Conservation (phyloP, 2,888 invertebrate species). For the Lycophotia porphyrea region DNA sequence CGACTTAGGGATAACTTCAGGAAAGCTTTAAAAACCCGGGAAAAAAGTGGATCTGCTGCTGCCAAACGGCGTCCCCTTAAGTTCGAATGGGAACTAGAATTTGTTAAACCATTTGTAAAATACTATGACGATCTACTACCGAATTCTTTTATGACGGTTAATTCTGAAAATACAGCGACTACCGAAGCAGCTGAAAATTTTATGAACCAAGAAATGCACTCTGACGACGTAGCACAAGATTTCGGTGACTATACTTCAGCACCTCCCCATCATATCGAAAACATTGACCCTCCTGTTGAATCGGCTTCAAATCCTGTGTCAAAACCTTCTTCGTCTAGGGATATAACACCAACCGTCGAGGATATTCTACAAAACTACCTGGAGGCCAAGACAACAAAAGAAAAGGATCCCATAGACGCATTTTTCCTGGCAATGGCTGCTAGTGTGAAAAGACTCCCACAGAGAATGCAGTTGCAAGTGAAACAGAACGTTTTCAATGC, state of each 20-base stretch:
- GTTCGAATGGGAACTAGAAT: slow-evolving; percentile 38
- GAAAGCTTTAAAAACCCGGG: slow-evolving; percentile 40
- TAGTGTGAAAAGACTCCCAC: slow-evolving; percentile 37
- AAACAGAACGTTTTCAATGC: slow-evolving; percentile 34
- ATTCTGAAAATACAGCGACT: slow-evolving; percentile 10
- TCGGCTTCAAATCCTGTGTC: slow-evolving; percentile 1
- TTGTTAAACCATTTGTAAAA: slow-evolving; percentile 39
- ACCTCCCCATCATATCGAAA: neutral
- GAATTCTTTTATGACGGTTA: neutral
- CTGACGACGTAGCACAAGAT: slow-evolving; percentile 19
- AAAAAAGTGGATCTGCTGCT: slow-evolving; percentile 34
- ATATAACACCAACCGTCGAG: slow-evolving; percentile 1
- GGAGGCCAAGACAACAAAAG: slow-evolving; percentile 25
- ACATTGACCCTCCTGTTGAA: slow-evolving; percentile 12
- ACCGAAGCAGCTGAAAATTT: slow-evolving; percentile 19
- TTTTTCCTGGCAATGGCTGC: slow-evolving; percentile 48
- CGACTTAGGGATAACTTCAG: slow-evolving; percentile 44
- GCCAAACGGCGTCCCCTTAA: slow-evolving; percentile 35
- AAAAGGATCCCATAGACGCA: slow-evolving; percentile 34
- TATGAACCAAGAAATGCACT: slow-evolving; percentile 15
- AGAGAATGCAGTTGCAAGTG: slow-evolving; percentile 37
- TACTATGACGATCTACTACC: slow-evolving; percentile 23
- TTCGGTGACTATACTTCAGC: slow-evolving; percentile 10
- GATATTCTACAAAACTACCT: slow-evolving; percentile 37
- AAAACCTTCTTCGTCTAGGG: neutral